Evolutionary conservation across 2,888 invertebrate genomes (phyloP), one percentile per base, ranked within the genome.

Genomic region (Seladonia tumulorum): DNA sequence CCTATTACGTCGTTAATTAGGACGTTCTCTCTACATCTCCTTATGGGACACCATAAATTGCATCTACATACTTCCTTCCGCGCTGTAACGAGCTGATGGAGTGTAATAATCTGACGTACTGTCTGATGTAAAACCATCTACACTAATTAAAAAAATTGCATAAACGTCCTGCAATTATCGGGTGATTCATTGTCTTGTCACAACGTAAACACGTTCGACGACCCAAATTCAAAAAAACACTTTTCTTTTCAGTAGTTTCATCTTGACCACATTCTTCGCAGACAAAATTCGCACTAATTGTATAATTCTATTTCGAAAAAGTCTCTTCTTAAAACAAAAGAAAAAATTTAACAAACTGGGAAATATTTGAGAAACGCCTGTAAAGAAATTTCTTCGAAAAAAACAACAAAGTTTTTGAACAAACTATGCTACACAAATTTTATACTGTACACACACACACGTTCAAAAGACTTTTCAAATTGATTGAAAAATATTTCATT

Each of bases 1-100:
- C 92, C 87, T 90, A 89, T 92, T 92, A 91, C 86, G 84, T 86
- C 83, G 87, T 88, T 92, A 92, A 93, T 93, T 91, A 93, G 87
- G 73, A 85, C 77, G 79, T 89, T 70, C 70, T 70, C 42, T 70
- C 87, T 83, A 87, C 89, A 85, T 82, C 89, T 89, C 74, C 83
- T 87, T 81, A 84, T 29, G 72, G 80, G 68, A 81, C 75, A 82
- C 63, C 82, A 73, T 71, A 74, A 85, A 82, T 66, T 16, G 70
- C 35, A n/a, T 49, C 70, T 57, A 35, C 35, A 35, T 35, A 66
- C 86, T 88, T 90, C 86, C 91, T 91, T 87, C 81, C 87, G 83
- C 79, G 53, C 53, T 80, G 7, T 35, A 57, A 76, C 49, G 57
- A 78, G 82, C 71, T 49, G 53, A 47, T 53, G 25, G 35, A 57